phyloP scores from a whole-genome alignment of 1,140 invertebrate species.

The Drepana arcuata region DNA sequence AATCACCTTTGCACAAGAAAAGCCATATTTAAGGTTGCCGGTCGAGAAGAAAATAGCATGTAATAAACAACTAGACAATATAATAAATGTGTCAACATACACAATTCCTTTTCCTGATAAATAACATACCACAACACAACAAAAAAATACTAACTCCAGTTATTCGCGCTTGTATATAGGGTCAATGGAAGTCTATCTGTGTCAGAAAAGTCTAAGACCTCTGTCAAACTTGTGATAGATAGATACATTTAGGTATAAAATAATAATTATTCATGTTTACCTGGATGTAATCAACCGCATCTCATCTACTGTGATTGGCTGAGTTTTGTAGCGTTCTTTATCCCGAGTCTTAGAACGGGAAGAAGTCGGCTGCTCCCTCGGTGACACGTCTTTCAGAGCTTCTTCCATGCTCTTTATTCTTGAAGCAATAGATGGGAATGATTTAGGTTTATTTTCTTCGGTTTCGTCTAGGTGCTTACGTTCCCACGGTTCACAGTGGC shows the following conservation, averaged over 20 bases:
- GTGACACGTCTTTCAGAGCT: conserved; percentile 50
- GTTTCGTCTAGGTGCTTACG: conserved; percentile 18
- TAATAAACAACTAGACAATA: too few species aligned
- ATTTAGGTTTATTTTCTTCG: conserved; percentile 25
- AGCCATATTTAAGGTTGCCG: conserved; percentile 23
- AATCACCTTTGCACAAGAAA: conserved; percentile 51
- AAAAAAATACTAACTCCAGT: too few species aligned
- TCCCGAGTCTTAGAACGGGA: conserved; percentile 64
- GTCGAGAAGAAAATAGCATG: conserved; percentile 6
- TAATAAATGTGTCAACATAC: too few species aligned
- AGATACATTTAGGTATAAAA: too few species aligned
- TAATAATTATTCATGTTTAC: conserved; percentile 67
- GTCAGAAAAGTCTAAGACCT: too few species aligned
- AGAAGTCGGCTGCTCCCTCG: conserved; percentile 37
- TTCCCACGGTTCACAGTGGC: conserved; percentile 28
- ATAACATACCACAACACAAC: too few species aligned
- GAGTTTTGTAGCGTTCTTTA: conserved; percentile 75
- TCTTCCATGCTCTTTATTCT: conserved; percentile 68
- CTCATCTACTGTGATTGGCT: conserved; percentile 78
- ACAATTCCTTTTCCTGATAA: too few species aligned
- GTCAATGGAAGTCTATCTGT: too few species aligned
- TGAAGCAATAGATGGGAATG: conserved; percentile 66
- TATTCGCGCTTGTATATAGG: too few species aligned
- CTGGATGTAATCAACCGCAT: conserved; percentile 69
- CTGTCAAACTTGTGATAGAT: too few species aligned